A percentile compares a stretch with the other conserved stretches of the same genome.
Evolutionary conservation across 30 jellyfish, hydroid and myxozoan genomes (phyloP).

Genomic region (Haliclystus octoradiatus): DNA sequence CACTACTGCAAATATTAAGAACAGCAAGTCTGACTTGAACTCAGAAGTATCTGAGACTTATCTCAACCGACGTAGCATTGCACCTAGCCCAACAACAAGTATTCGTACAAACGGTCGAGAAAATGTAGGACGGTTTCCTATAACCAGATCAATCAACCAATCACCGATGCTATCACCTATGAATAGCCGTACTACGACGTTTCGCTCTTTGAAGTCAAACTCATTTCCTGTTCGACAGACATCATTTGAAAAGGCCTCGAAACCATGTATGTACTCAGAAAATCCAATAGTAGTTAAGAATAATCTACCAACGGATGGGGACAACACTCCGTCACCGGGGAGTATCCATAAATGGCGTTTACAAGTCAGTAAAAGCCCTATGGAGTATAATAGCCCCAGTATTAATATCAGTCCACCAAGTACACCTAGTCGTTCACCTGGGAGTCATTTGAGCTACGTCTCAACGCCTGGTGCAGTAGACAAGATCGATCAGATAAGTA

Average conservation of each 20-base stretch:
- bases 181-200: slow-evolving; percentile 3
- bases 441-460: slow-evolving; percentile 45
- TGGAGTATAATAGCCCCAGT: slow-evolving; percentile 56
- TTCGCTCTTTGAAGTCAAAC: neutral
- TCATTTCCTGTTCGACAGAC: slow-evolving; percentile 4
- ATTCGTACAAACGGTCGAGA: neutral
- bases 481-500: neutral
- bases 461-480: slow-evolving; percentile 21
- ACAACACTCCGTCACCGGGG: neutral
- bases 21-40: slow-evolving; percentile 40
- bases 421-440: slow-evolving; percentile 54
- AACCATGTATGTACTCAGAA: neutral
- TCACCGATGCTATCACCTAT: slow-evolving; percentile 12
- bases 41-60: slow-evolving; percentile 22
- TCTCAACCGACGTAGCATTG: slow-evolving; percentile 38
- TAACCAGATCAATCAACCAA: neutral
- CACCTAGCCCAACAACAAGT: slow-evolving; percentile 1
- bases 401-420: slow-evolving; percentile 77
- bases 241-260: neutral
- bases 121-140: neutral
- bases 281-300: neutral
- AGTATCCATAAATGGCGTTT: slow-evolving; percentile 8
- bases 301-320: too few species aligned
- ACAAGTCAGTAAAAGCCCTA: slow-evolving; percentile 32
- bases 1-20: slow-evolving; percentile 32